Conservation (phyloP, 2,888 invertebrate genomes). For the Pterostichus niger region DNA sequence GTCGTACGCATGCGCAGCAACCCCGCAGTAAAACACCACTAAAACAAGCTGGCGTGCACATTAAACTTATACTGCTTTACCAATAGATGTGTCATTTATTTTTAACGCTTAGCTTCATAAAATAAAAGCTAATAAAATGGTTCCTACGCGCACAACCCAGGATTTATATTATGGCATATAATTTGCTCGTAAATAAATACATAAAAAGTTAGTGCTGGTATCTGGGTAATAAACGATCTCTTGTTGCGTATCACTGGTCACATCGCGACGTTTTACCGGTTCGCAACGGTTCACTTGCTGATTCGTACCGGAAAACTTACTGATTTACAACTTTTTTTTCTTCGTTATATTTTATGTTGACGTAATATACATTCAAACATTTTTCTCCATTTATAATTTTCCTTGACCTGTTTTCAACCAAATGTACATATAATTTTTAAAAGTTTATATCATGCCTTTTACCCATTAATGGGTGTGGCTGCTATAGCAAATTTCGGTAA, state of each 20-base stretch:
- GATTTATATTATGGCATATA: constrained; percentile 70
- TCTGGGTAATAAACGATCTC: constrained; percentile 64
- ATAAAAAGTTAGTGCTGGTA: constrained; percentile 68
- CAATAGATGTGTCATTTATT: constrained; percentile 70
- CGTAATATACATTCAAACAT: background rate
- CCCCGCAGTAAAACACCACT: constrained; percentile 55
- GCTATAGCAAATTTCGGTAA: no score
- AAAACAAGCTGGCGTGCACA: constrained; percentile 63
- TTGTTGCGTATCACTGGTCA: constrained; percentile 53
- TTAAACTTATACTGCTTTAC: constrained; percentile 63
- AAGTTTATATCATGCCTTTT: no score
- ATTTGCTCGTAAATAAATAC: constrained; percentile 71
- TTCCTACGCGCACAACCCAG: constrained; percentile 62
- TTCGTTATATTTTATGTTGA: background rate
- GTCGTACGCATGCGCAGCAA: constrained; percentile 13
- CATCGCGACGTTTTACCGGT: constrained; percentile 32
- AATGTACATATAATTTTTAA: no score
- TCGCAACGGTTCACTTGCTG: background rate
- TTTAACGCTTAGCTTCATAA: constrained; percentile 70
- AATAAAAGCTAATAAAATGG: constrained; percentile 68
- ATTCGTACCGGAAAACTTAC: background rate
- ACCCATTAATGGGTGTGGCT: no score
- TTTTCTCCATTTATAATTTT: background rate
- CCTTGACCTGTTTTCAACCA: no score
- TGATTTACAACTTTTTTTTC: constrained; percentile 6